A percentile compares a stretch with the other conserved stretches of the same genome.
phyloP scores from a whole-genome alignment of 2,888 invertebrate genomes.

The Volucella inanis region DNA sequence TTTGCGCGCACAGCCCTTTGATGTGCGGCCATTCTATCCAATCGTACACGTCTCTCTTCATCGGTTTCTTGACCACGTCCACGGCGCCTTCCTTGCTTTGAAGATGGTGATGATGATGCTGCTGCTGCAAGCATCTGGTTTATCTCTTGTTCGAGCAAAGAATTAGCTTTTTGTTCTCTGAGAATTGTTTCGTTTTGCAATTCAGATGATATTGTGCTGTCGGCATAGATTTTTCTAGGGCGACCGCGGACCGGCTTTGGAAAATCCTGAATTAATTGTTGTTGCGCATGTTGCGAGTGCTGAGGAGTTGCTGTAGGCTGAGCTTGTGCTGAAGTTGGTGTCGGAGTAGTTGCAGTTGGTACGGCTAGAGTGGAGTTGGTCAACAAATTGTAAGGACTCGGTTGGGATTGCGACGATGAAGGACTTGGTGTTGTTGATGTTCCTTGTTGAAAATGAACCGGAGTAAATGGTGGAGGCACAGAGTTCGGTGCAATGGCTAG shows the following conservation, averaged over 20 bases:
- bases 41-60: constrained; percentile 81
- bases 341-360: constrained; percentile 74
- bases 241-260: constrained; percentile 82
- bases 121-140: constrained; percentile 81
- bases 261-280: constrained; percentile 81
- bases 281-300: constrained; percentile 76
- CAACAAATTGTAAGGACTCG: constrained; percentile 75
- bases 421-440: constrained; percentile 65
- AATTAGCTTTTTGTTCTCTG: constrained; percentile 81
- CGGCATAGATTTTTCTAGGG: constrained; percentile 80
- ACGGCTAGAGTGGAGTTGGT: constrained; percentile 73
- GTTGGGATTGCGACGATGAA: constrained; percentile 69
- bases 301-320: constrained; percentile 58
- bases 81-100: constrained; percentile 78
- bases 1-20: constrained; percentile 82
- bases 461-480: constrained; percentile 82
- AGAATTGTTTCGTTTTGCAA: constrained; percentile 77
- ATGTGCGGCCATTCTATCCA: constrained; percentile 82
- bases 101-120: constrained; percentile 74
- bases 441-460: constrained; percentile 81
- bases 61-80: constrained; percentile 82
- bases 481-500: constrained; percentile 81
- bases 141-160: constrained; percentile 82
- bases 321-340: constrained; percentile 48
- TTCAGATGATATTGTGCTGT: constrained; percentile 73